Percentiles rank a stretch among this genome's conserved stretches.
phyloP scores from a whole-genome alignment of 2,888 invertebrate species.

The Drosophila flavopinicola region DNA sequence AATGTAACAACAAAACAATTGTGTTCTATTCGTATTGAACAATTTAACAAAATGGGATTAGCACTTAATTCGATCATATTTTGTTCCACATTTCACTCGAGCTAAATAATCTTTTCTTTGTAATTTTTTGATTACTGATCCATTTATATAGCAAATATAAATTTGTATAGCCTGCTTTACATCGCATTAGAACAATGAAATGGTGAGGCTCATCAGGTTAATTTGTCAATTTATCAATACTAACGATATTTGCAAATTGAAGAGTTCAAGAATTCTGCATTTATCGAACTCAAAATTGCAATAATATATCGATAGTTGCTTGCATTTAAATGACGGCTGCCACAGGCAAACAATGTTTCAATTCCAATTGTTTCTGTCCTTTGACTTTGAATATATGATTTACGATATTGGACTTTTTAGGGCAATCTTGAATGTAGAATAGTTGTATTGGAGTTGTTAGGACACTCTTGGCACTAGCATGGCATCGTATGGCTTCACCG shows the following conservation, averaged over 20 bases:
- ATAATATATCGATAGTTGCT: conserved; percentile 8
- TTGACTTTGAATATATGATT: not conserved
- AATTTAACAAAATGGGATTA: conserved; percentile 32
- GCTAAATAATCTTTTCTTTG: too few species aligned
- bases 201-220: not conserved
- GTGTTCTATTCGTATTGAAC: conserved; percentile 32
- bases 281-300: not conserved
- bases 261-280: not conserved
- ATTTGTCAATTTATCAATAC: not conserved
- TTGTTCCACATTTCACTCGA: not conserved
- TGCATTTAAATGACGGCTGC: too few species aligned
- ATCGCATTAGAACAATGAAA: not conserved
- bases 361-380: not conserved
- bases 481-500: conserved; percentile 90
- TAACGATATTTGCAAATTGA: conserved; percentile 1
- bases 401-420: not conserved
- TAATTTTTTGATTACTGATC: too few species aligned
- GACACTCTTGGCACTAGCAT: conserved; percentile 86
- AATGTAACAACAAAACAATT: conserved; percentile 38
- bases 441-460: not conserved
- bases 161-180: not conserved
- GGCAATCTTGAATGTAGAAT: too few species aligned
- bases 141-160: too few species aligned
- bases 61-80: conserved; percentile 12
- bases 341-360: not conserved